phyloP scores from a whole-genome alignment of 2,888 invertebrate species.

The Drosophila nr. perissopoda region DNA sequence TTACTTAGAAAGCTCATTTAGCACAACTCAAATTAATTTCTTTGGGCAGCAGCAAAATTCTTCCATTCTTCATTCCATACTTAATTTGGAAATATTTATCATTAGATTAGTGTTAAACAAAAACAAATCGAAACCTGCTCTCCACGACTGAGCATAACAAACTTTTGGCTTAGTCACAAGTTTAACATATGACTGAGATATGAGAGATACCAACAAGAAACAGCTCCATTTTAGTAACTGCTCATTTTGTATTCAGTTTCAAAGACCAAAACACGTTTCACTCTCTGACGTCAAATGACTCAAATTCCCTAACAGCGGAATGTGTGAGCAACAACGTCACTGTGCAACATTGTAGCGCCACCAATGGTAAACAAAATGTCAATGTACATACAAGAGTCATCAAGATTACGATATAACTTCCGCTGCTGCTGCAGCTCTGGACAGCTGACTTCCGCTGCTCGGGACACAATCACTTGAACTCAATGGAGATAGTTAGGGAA shows the following conservation, averaged over 20 bases:
- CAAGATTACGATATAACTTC: slow-evolving; percentile 35
- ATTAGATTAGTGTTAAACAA: slow-evolving; percentile 19
- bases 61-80: slow-evolving; percentile 28
- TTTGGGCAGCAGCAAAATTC: slow-evolving; percentile 14
- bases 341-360: slow-evolving; percentile 24
- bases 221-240: slow-evolving; percentile 14
- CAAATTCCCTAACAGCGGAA: slow-evolving; percentile 25
- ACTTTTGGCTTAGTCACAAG: slow-evolving; percentile 39
- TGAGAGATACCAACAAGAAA: slow-evolving; percentile 18
- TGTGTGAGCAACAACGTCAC: not conserved
- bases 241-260: slow-evolving; percentile 5
- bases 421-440: slow-evolving; percentile 17
- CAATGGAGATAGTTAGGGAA: slow-evolving; percentile 9
- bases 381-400: slow-evolving; percentile 36
- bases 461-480: slow-evolving; percentile 41
- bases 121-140: slow-evolving; percentile 39
- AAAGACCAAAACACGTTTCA: slow-evolving; percentile 50
- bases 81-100: slow-evolving; percentile 39
- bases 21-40: slow-evolving; percentile 18
- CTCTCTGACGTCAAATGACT: slow-evolving; percentile 45
- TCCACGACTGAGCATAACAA: not conserved
- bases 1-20: not conserved
- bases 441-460: slow-evolving; percentile 36
- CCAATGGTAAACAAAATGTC: slow-evolving; percentile 34
- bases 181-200: slow-evolving; percentile 33